phyloP scores from a whole-genome alignment of 2,797 vertebrate genomes.

The Heteromormyrus szaboi region DNA sequence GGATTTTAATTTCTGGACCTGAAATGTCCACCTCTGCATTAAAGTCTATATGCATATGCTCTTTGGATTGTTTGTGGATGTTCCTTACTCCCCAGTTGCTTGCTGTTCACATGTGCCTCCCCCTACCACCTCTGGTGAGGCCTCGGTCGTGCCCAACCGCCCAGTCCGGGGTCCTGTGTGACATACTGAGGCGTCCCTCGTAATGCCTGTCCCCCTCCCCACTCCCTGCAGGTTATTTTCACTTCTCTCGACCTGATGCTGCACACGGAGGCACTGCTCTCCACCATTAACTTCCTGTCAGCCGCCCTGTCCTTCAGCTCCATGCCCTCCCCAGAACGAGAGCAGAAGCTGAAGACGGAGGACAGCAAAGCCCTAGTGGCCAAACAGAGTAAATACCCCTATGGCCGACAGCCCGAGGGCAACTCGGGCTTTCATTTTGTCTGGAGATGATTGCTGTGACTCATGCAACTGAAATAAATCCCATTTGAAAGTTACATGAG shows the following conservation, averaged over 20 bases:
- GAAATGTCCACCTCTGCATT: neutral
- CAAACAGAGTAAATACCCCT: conserved; percentile 58
- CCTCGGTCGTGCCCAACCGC: neutral
- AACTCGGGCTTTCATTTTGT: neutral
- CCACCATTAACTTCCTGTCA: conserved; percentile 77
- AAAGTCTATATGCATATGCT: neutral
- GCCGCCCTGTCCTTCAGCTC: conserved; percentile 53
- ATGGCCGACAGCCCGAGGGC: neutral
- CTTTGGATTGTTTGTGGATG: neutral
- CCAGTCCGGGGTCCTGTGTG: neutral
- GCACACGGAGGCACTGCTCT: conserved; percentile 87
- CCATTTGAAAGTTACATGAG: neutral
- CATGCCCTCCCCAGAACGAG: conserved; percentile 48
- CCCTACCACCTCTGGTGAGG: neutral
- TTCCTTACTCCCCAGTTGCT: neutral
- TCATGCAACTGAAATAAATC: neutral
- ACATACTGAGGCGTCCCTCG: neutral
- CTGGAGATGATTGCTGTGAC: neutral
- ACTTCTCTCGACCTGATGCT: conserved; percentile 79
- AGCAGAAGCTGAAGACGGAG: conserved; percentile 49
- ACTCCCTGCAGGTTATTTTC: conserved; percentile 70
- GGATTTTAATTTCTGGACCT: neutral
- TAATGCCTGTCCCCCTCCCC: neutral
- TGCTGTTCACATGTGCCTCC: neutral
- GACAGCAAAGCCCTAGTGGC: conserved; percentile 48